Conservation (phyloP, 2,888 invertebrate species). For the Venusia cambrica region DNA sequence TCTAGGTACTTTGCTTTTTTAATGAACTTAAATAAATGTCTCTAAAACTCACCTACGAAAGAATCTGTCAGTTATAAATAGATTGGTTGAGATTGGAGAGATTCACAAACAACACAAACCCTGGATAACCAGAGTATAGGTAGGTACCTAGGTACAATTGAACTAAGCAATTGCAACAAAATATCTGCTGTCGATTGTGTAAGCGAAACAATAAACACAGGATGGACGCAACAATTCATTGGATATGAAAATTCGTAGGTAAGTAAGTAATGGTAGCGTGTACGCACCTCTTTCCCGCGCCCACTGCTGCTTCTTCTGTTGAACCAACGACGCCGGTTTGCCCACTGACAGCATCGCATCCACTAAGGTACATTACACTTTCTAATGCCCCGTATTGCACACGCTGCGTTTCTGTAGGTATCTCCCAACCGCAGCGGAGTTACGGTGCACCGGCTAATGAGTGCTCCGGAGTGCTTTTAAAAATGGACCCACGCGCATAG, state of each 20-base stretch:
- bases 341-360: conserved; percentile 77
- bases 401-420: conserved; percentile 64
- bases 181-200: conserved; percentile 1
- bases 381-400: conserved; percentile 73
- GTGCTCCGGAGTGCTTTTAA: conserved; percentile 60
- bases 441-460: conserved; percentile 75
- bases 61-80: too few relatives aligned
- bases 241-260: conserved; percentile 23
- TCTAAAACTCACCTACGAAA: too few relatives aligned
- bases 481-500: conserved; percentile 66
- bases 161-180: conserved; percentile 5
- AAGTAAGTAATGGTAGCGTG: conserved; percentile 25
- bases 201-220: conserved; percentile 14
- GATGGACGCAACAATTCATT: conserved; percentile 21
- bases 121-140: too few relatives aligned
- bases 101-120: too few relatives aligned
- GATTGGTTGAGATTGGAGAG: too few relatives aligned
- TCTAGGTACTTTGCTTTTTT: too few relatives aligned
- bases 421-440: conserved; percentile 59
- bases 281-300: conserved; percentile 93
- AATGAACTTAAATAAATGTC: too few relatives aligned
- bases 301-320: conserved; percentile 96
- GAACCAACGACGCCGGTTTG: conserved; percentile 85
- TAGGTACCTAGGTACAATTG: too few relatives aligned
- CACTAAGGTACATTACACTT: conserved; percentile 75